phyloP scores from a whole-genome alignment of 2,888 invertebrate species.

The Caradrina kadenii region DNA sequence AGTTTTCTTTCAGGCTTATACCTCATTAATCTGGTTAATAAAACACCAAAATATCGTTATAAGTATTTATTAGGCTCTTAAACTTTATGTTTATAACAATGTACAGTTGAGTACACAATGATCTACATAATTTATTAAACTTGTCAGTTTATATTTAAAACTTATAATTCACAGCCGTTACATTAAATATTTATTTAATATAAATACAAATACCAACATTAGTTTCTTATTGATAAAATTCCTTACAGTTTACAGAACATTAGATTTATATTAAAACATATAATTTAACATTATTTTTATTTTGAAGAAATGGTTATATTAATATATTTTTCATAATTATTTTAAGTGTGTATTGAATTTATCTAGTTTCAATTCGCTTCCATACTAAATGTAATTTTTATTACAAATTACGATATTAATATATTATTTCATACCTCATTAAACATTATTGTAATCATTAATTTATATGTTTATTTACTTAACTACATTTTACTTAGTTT shows the following conservation, averaged over 20 bases:
- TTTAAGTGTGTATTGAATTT: not conserved
- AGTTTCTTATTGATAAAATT: conserved; percentile 30
- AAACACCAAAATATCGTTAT: conserved; percentile 26
- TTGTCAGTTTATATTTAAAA: conserved; percentile 57
- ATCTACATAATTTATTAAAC: conserved; percentile 45
- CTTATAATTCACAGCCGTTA: conserved; percentile 64
- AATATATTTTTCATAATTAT: not conserved
- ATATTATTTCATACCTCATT: not conserved
- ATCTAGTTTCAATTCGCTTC: not conserved
- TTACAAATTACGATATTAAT: not conserved
- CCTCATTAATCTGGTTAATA: not conserved
- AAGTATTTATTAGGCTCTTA: conserved; percentile 55
- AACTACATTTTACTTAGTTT: conserved; percentile 13
- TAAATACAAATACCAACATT: conserved; percentile 28
- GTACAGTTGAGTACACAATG: conserved; percentile 33
- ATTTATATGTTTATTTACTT: conserved; percentile 23
- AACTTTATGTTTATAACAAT: conserved; percentile 36
- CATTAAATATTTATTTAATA: conserved; percentile 50
- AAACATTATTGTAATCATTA: conserved; percentile 13
- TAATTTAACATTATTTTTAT: not conserved
- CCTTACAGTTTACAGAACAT: conserved; percentile 13
- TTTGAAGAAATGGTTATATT: not conserved
- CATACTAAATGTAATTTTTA: not conserved
- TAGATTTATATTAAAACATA: not conserved
- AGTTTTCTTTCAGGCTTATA: too few relatives aligned